Conservation (phyloP, 2,888 invertebrate genomes). For the Luperina testacea region DNA sequence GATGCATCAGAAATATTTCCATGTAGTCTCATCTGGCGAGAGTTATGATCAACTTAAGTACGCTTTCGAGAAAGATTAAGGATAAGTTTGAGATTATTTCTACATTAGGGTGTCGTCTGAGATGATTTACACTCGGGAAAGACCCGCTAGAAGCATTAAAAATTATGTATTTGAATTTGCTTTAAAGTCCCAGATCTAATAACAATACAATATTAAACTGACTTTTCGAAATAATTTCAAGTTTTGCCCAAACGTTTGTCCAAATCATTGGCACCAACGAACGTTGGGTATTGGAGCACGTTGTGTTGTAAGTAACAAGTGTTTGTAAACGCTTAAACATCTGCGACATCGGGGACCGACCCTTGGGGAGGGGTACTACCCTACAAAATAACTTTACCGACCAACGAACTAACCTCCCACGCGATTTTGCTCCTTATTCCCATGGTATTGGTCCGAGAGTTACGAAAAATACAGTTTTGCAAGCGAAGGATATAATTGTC, state of each 20-base stretch:
- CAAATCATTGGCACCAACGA: slow-evolving; percentile 33
- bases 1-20: background rate
- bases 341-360: slow-evolving; percentile 72
- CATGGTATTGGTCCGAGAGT: background rate
- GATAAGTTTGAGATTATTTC: background rate
- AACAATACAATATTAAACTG: background rate
- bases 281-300: slow-evolving; percentile 56
- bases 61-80: background rate
- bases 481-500: slow-evolving; percentile 39
- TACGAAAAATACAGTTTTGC: slow-evolving; percentile 8
- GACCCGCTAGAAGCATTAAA: background rate
- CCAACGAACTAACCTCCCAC: background rate
- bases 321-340: slow-evolving; percentile 74
- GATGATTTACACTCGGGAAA: too few species aligned
- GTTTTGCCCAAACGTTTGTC: slow-evolving; percentile 44
- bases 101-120: background rate
- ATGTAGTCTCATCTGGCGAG: too few species aligned
- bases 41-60: background rate
- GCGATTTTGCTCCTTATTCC: slow-evolving; percentile 44
- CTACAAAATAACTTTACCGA: slow-evolving; percentile 41
- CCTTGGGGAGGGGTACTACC: slow-evolving; percentile 68
- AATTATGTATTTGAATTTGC: background rate
- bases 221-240: slow-evolving; percentile 17
- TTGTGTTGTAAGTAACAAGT: slow-evolving; percentile 75
- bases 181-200: background rate